Base-by-base conservation (phyloP, 2,113 vertebrate genomes). In the Rynchops niger region DNA sequence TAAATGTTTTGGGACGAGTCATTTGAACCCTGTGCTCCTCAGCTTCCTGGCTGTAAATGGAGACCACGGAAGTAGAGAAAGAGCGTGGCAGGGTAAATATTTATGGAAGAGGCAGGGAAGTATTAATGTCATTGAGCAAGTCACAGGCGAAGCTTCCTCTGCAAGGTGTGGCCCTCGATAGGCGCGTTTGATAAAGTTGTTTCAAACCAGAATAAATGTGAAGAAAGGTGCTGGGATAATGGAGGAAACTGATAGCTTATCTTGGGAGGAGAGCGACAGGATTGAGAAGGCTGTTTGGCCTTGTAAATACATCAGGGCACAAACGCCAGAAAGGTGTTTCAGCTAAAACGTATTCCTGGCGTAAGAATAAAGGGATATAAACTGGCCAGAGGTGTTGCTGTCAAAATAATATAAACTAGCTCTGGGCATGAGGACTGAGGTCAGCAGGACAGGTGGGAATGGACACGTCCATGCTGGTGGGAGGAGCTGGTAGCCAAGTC, bases 391-490 rank as follows among this genome's bases (percentile, higher is more conserved):
- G 19, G 8, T 55, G 15, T 29, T 29, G 20, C 56, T 83, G 88
- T 80, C 77, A 89, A 49, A 88, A 43, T 76, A 61, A 22, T 38
- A 32, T 76, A 62, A 92, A 53, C 58, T 69, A 23, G 15, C 18
- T 92, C 58, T 67, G 62, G 42, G n/a, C 29, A 29, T 0, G 8
- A 76, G 47, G 34, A n/a, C 58, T 63, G 36, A 49, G 9, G n/a
- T 36, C 2, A 1, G 16, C 52, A 32, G 45, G 21, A 65, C 9
- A 62, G 70, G 21, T 70, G 29, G 55, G 11, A 50, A 50, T 36
- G 38, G 55, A 72, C 9, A 21, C 0, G 1, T 36, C 55, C 1
- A 1, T 0, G 2, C 11, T 6, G 5, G 12, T 66, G 17, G 29
- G n/a, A 61, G 26, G n/a, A 79, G 25, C 14, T 29, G 34, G 18